These are phyloP conservation scores for Drosophila falleni DNA, from an alignment of 2,888 invertebrate species.

Conservation along the genomic window DNA sequence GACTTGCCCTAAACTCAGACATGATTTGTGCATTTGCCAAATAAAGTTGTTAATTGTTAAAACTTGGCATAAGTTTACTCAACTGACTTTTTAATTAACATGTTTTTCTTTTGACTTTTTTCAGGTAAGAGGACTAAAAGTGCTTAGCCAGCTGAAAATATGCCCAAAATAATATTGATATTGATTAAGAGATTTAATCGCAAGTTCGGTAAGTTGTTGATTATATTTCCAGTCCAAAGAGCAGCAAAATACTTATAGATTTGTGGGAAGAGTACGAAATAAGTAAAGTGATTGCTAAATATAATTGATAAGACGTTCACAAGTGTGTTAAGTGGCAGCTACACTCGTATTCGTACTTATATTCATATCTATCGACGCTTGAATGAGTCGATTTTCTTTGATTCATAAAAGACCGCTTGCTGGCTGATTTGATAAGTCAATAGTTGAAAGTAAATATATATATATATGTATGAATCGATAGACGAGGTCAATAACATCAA, in stretches of 20 bases:
- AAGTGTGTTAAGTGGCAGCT: background rate
- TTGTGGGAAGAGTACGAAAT: background rate
- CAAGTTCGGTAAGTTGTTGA: slow-evolving; percentile 28
- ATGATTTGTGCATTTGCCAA: slow-evolving; percentile 61
- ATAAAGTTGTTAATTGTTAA: slow-evolving; percentile 69
- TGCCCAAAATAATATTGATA: slow-evolving; percentile 13
- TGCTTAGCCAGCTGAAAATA: slow-evolving; percentile 20
- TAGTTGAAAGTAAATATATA: slow-evolving; percentile 41
- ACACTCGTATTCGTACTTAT: background rate
- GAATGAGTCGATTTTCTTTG: slow-evolving; percentile 24
- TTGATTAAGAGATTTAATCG: background rate
- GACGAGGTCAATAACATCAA: slow-evolving; percentile 62
- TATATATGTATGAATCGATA: slow-evolving; percentile 5
- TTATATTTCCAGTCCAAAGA: background rate
- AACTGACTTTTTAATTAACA: slow-evolving; percentile 65
- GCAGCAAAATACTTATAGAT: background rate
- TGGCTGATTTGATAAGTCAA: slow-evolving; percentile 46
- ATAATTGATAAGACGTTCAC: background rate
- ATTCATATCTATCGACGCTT: background rate
- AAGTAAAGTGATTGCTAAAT: background rate
- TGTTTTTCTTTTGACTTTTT: slow-evolving; percentile 64
- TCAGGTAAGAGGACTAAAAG: slow-evolving; percentile 61
- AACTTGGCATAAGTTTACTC: slow-evolving; percentile 8
- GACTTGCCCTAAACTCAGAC: slow-evolving; percentile 44
- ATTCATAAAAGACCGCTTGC: slow-evolving; percentile 18